Percentiles rank a stretch among this genome's conserved stretches.
phyloP scores from a whole-genome alignment of 2,113 vertebrate species.

The Neodon shergylaensis region DNA sequence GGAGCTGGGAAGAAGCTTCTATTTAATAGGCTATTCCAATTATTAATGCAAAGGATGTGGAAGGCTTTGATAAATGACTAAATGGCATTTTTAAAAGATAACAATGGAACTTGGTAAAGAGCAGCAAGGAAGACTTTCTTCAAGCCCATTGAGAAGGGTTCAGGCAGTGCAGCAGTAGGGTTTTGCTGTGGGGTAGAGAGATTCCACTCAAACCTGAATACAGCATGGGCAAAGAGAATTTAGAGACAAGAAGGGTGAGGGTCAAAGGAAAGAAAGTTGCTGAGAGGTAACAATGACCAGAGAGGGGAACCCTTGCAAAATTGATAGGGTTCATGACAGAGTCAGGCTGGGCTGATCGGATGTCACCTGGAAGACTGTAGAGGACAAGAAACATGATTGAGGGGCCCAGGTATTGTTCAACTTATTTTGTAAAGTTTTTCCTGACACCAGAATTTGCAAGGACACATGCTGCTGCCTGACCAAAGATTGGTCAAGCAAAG shows the following conservation, averaged over 20 bases:
- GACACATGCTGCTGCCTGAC: neutral
- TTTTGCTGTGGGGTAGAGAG: neutral
- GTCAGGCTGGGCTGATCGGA: neutral
- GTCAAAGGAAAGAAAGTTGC: neutral
- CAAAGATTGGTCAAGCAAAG: neutral
- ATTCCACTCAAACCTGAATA: neutral
- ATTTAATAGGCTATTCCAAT: neutral
- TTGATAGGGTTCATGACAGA: neutral
- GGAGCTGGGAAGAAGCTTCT: neutral
- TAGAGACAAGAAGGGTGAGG: neutral
- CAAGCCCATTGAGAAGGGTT: fast-evolving
- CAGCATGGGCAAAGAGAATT: neutral
- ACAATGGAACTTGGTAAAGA: neutral
- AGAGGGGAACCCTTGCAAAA: neutral
- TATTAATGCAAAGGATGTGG: neutral
- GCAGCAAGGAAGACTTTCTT: neutral
- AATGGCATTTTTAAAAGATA: neutral
- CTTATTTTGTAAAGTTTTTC: neutral
- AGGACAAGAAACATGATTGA: neutral
- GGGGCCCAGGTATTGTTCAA: neutral
- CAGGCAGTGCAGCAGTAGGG: neutral
- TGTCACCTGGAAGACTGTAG: neutral
- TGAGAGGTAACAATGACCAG: neutral
- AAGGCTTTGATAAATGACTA: neutral
- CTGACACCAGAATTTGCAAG: neutral